These are phyloP conservation scores for Pteropus rufus DNA, from an alignment of 2,797 vertebrate species.

Conservation along the genomic window DNA sequence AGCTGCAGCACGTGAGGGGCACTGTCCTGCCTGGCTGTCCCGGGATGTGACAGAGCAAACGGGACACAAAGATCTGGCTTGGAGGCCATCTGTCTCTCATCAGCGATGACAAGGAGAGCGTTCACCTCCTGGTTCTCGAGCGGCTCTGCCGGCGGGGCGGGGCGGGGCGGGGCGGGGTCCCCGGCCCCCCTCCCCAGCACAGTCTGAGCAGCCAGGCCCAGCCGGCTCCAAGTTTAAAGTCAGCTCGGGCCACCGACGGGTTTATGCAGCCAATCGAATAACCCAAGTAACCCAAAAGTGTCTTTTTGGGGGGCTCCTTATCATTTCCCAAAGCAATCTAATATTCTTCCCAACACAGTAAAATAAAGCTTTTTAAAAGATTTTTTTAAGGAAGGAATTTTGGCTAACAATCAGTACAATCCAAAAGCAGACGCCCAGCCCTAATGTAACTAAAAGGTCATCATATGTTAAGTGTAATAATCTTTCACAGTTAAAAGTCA, in stretches of 20 bases:
- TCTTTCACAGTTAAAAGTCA: background rate
- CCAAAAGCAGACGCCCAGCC: constrained; percentile 17
- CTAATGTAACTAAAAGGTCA: background rate
- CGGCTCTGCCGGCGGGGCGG: background rate
- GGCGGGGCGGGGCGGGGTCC: background rate
- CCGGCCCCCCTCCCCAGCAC: background rate
- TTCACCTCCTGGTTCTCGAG: background rate
- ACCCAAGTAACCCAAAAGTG: background rate
- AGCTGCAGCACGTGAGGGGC: background rate
- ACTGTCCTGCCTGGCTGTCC: background rate
- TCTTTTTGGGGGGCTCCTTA: background rate
- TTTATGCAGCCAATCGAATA: background rate
- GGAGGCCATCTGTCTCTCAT: background rate
- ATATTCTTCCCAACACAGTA: background rate
- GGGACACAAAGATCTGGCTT: background rate
- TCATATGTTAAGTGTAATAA: background rate
- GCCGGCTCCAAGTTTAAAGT: background rate
- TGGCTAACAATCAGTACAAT: background rate
- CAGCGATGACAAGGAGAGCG: background rate
- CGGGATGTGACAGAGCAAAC: background rate
- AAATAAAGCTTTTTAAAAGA: background rate
- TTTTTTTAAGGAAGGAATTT: background rate
- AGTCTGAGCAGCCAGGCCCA: background rate
- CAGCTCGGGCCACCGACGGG: background rate
- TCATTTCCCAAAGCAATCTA: constrained; percentile 18